Evolutionary conservation across 2,113 vertebrate species (phyloP).

Genomic region (Dicerorhinus sumatrensis): DNA sequence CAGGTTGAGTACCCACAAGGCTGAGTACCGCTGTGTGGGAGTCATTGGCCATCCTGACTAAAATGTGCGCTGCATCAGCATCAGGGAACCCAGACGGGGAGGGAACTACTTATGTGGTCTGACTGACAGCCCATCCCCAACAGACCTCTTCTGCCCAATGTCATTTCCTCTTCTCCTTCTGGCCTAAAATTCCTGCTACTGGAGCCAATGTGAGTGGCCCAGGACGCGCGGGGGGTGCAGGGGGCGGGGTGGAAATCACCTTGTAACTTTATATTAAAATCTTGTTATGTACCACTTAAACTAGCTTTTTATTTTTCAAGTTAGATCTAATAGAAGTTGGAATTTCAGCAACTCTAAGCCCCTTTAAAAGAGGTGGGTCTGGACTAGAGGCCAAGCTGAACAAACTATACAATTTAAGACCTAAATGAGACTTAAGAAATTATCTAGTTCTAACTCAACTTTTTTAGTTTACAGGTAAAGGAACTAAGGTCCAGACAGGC

Average conservation of each 20-base stretch:
- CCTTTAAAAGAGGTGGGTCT: background rate
- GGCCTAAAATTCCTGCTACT: background rate
- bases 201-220: background rate
- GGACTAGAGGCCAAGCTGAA: background rate
- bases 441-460: background rate
- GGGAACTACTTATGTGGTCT: background rate
- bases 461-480: background rate
- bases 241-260: background rate
- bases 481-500: background rate
- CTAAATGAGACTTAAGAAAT: background rate
- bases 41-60: background rate
- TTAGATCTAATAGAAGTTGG: background rate
- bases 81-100: background rate
- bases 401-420: background rate
- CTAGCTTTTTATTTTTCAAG: background rate
- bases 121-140: background rate
- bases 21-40: too few relatives aligned
- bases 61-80: fast-evolving
- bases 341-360: background rate
- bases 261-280: background rate
- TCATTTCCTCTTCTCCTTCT: background rate
- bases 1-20: background rate
- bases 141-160: background rate
- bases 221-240: too few relatives aligned
- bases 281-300: background rate